Base-by-base conservation (phyloP, 2,113 vertebrate genomes). In the Oreotragus oreotragus region DNA sequence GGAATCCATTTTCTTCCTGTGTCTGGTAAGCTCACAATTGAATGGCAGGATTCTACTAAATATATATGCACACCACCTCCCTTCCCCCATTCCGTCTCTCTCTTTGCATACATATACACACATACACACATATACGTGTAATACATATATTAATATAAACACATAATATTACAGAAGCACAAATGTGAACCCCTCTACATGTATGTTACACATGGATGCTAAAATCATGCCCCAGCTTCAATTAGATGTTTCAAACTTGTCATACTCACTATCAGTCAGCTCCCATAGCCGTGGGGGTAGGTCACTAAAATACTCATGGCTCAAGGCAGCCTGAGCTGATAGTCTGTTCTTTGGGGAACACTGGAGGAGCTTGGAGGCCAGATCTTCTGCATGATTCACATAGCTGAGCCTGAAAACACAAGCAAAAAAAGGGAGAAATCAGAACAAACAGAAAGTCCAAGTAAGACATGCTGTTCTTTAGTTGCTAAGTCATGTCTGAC, bases 341-440 rank as follows among this genome's bases (percentile, higher is more conserved):
- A 99, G 98, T 92, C 99, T 99, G 98, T 99, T 99, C 99, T 99
- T 99, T 99, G 99, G 99, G 98, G 99, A 99, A 99, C 99, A 99
- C 97, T 99, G 99, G 73, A 99, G 99, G 96, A 99, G 99, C 98
- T 99, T 99, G 98, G 99, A 99, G 93, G 99, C 99, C 98, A 99
- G 99, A 98, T 99, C 99, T 98, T 99, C 99, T 17, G 99, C 99
- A 4, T 99, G 99, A 98, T 99, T 99, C 98, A 99, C 99, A 47
- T 99, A 99, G 98, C 99, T 99, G 98, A 99, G 98, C 99, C 99
- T 99, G 98, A 86, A 97, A 95, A 98, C 76, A 98, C 27, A 98
- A 97, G 97, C 49, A 97, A 88, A 97, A 97, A 97, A 97, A 27
- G 84, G 64, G n/a, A 88, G 66, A 76, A 10, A 94, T 97, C 97